Base-by-base conservation (phyloP, 2,888 invertebrate species). In the Aphrophora alni region DNA sequence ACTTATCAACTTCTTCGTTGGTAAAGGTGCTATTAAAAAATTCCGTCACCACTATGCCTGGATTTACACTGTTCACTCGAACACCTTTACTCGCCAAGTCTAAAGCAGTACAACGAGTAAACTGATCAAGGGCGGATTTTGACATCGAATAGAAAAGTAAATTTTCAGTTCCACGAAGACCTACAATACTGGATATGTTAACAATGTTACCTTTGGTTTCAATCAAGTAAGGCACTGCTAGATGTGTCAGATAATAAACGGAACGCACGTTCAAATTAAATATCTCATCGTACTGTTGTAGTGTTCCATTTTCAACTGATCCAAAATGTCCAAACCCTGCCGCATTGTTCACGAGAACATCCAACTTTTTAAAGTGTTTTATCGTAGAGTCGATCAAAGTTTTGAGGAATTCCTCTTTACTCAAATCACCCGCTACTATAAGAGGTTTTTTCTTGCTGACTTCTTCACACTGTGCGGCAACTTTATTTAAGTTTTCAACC, bases 181-280 rank as follows among this genome's bases (percentile, higher is more conserved):
- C 98, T 86, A 95, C 96, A 0, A 98, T 97, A 87, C 98, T 98
- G 0, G 98, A 98, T 0, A 99, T 95, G 88, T 98, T 99, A 0
- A 99, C 97, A 85, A 98, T 94, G 84, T 93, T 95, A 98, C 90
- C n/a, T n/a, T n/a, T n/a, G n/a, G n/a, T n/a, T n/a, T n/a, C n/a
- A n/a, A n/a, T n/a, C n/a, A n/a, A n/a, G 89, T 97, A 93, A 0
- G 98, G 98, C 0, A 95, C 94, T 2, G 97, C 95, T 74, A 97
- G 87, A 93, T 94, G 95, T 0, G 96, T 97, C 83, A 98, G 88
- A 82, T 95, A 92, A 87, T 95, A 95, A 25, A 95, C 90, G 0
- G 95, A 92, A 82, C 97, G 92, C 0, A 97, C 94, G 88, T 99
- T 99, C 0, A 95, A 92, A 86, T 96, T 95, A 93, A 99, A 97